Percentiles rank a stretch among this genome's conserved stretches.
Conservation (phyloP, 2,113 vertebrate species). For the Epinephelus fuscoguttatus region DNA sequence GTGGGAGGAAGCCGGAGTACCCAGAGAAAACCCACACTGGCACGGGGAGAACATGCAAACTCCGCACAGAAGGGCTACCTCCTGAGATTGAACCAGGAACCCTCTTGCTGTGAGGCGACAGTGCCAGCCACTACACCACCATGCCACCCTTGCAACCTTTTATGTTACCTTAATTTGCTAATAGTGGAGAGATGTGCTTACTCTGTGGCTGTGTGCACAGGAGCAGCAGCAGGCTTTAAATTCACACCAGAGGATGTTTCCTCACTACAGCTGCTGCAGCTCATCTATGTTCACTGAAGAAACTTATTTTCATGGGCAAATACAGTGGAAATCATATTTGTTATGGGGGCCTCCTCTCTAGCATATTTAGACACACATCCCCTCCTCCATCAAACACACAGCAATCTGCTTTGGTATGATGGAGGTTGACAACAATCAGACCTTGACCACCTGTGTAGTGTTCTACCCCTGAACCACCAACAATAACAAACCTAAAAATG, state of each 20-base stretch:
- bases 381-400: slow-evolving; percentile 34
- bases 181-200: slow-evolving; percentile 5
- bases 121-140: too few relatives aligned
- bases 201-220: not conserved
- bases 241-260: slow-evolving; percentile 15
- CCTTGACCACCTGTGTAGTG: slow-evolving; percentile 42
- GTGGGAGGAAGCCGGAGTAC: too few relatives aligned
- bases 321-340: slow-evolving; percentile 40
- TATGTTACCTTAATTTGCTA: slow-evolving; percentile 3
- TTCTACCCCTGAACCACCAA: slow-evolving; percentile 45
- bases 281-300: slow-evolving; percentile 37
- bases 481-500: slow-evolving; percentile 48
- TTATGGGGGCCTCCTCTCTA: slow-evolving; percentile 31
- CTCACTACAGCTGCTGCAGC: slow-evolving; percentile 28
- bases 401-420: slow-evolving; percentile 36
- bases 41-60: too few relatives aligned
- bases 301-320: slow-evolving; percentile 40
- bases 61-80: too few relatives aligned
- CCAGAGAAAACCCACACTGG: too few relatives aligned
- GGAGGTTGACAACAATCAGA: slow-evolving; percentile 35
- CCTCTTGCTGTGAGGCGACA: too few relatives aligned
- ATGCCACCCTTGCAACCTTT: not conserved
- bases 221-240: not conserved
- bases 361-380: slow-evolving; percentile 42
- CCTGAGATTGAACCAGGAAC: too few relatives aligned